Evolutionary conservation across 2,113 vertebrate genomes (phyloP), one percentile per base, ranked within the genome.

Genomic region (Oncorhynchus mykiss): DNA sequence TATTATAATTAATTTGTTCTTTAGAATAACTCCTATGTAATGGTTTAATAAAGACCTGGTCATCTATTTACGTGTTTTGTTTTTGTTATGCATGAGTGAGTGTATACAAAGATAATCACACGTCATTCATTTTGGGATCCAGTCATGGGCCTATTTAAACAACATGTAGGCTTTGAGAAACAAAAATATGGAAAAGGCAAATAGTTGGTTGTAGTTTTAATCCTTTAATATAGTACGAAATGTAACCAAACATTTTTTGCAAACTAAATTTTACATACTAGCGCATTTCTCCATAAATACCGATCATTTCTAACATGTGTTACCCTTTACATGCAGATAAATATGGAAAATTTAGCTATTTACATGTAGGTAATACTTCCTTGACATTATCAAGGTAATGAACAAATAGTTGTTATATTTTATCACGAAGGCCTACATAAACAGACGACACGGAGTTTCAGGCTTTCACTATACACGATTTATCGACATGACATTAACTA

Each of bases 181-280:
- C 84, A 96, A 95, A 92, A 92, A 96, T 94, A 93, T 94, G 95
- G 95, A 94, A 94, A 54, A 95, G 86, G 94, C 95, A 94, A 54
- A 86, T 91, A 79, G 86, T 92, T 94, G 93, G 92, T 95, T 86
- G 90, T 88, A 88, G 96, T 96, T 97, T 95, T 94, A 96, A 96
- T 96, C 96, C 97, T 99, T 99, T 98, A 98, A 99, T 99, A 97
- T 96, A 94, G 97, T 99, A 99, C 95, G 96, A 99, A 99, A 98
- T 96, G 95, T 99, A 98, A 99, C 96, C 96, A 98, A 99, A 99
- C 97, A 99, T 94, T 96, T 95, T 45, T 54, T 96, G 95, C 95
- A 96, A 98, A 98, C 96, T 98, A 98, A 97, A 96, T 96, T 97
- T 96, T 96, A 99, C 97, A 99, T 95, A 98, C 94, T 95, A 97